Base-by-base conservation (phyloP, 2,888 invertebrate species). In the Amphimallon solstitiale region DNA sequence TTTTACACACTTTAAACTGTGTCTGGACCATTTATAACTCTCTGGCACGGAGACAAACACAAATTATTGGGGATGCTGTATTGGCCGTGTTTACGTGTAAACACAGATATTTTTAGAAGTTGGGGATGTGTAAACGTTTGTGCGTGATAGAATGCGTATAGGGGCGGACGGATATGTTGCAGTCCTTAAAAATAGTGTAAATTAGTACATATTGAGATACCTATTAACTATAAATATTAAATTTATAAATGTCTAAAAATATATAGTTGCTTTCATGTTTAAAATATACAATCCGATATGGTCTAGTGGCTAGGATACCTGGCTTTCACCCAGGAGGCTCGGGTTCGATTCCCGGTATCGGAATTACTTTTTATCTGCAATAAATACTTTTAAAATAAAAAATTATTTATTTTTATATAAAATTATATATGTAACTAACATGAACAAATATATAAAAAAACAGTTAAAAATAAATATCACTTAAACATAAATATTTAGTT, bases 271-370 rank as follows among this genome's bases (percentile, higher is more conserved):
- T 21, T 19, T 48, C 1, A 19, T 86, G 6, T 9, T 29, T 23
- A 2, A 29, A 29, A 29, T 5, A 5, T 48, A 29, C 4, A 4
- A 21, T 86, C 86, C 85, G 86, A 85, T 86, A 86, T 86, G 86
- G 86, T 87, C 87, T 87, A 88, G 87, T 88, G 87, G 88, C 87
- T 87, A 88, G 87, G 87, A 88, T 88, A 87, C 87, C 87, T 87
- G 88, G 87, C 88, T 88, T 86, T 88, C 87, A 88, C 87, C 87
- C 87, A 87, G 88, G 87, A 88, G 88, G 88, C 88, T 88, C 87
- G 88, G 88, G 88, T 88, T 88, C 88, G 88, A 88, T 88, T 88
- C 88, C 88, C 87, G 88, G 87, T 87, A 88, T 86, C 86, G 87
- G 86, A 87, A 87, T 66, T 14, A 79, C 67, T 72, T 74, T 83